A percentile compares a stretch with the other conserved stretches of the same genome.
Conservation (phyloP, 2,888 invertebrate species). For the Acholoe squamosa region DNA sequence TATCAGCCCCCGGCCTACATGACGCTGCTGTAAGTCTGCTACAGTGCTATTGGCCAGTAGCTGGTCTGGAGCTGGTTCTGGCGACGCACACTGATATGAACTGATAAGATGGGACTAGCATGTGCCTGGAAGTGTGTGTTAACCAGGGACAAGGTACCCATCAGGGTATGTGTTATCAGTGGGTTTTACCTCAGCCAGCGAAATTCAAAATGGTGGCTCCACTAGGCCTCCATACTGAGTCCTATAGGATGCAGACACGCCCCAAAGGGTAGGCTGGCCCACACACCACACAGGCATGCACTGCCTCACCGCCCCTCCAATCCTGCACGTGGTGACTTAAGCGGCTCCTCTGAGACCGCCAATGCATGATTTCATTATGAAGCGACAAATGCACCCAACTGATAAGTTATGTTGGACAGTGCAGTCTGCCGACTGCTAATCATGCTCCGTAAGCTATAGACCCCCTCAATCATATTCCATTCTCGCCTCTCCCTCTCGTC, state of each 20-base stretch:
- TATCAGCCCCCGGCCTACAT: too few relatives aligned
- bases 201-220: too few relatives aligned
- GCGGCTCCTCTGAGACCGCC: background rate
- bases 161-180: too few relatives aligned
- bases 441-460: background rate
- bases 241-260: background rate
- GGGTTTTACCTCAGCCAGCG: too few relatives aligned
- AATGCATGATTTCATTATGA: background rate
- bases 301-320: background rate
- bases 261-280: background rate
- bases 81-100: too few relatives aligned
- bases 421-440: background rate
- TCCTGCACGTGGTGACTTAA: background rate
- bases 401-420: background rate
- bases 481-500: background rate
- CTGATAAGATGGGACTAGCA: too few relatives aligned
- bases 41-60: too few relatives aligned
- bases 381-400: slow-evolving; percentile 8
- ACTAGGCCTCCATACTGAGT: too few relatives aligned
- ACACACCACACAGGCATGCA: slow-evolving; percentile 12
- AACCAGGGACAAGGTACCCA: too few relatives aligned
- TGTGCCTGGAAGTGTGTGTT: too few relatives aligned
- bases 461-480: background rate
- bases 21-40: too few relatives aligned
- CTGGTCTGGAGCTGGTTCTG: too few relatives aligned